Conservation (phyloP, 1,140 invertebrate species). For the Drosophila sp. region DNA sequence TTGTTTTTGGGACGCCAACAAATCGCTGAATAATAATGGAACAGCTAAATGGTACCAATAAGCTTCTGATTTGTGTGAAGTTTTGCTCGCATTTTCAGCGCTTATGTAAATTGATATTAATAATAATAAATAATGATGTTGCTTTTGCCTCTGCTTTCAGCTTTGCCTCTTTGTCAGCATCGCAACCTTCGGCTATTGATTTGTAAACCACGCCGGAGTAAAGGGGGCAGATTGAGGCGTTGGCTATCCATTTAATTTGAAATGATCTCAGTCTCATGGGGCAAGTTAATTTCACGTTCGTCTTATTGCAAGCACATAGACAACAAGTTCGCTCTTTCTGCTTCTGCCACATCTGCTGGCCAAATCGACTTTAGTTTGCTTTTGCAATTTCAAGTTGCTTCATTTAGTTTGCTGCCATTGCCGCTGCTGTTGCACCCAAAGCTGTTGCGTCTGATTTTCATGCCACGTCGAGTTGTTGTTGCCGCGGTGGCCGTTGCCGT, state of each 20-base stretch:
- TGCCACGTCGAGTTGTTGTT: slow-evolving; percentile 37
- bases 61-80: slow-evolving; percentile 82
- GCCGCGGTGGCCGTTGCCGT: slow-evolving; percentile 15
- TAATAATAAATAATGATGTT: slow-evolving; percentile 79
- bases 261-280: slow-evolving; percentile 40
- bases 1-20: slow-evolving; percentile 58
- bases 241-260: slow-evolving; percentile 44
- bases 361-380: slow-evolving; percentile 43
- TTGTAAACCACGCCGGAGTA: not conserved
- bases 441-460: slow-evolving; percentile 29
- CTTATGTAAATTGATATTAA: slow-evolving; percentile 72
- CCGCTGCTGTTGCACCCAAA: slow-evolving; percentile 29
- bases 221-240: slow-evolving; percentile 29
- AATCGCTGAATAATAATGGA: slow-evolving; percentile 76
- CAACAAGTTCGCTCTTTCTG: slow-evolving; percentile 22
- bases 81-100: slow-evolving; percentile 64
- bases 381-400: slow-evolving; percentile 59
- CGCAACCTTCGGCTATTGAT: slow-evolving; percentile 5
- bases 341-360: slow-evolving; percentile 3
- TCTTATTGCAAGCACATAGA: slow-evolving; percentile 14
- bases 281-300: slow-evolving; percentile 47
- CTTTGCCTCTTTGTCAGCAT: slow-evolving; percentile 9
- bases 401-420: slow-evolving; percentile 54
- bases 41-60: slow-evolving; percentile 70
- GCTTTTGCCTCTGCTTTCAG: slow-evolving; percentile 23